These are phyloP conservation scores for Hylaea fasciaria DNA, from an alignment of 2,888 invertebrate genomes.

Conservation along the genomic window DNA sequence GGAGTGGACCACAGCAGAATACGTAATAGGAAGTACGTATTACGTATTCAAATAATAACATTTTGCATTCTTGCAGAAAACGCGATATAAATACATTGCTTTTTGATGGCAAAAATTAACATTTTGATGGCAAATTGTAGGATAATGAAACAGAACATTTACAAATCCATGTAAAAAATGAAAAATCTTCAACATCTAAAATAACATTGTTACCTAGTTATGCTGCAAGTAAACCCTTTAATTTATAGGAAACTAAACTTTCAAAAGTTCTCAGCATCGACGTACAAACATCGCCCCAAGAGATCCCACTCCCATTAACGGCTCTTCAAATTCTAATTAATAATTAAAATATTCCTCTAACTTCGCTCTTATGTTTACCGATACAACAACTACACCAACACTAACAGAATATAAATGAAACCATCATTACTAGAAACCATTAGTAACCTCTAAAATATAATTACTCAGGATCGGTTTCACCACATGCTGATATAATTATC, in stretches of 20 bases:
- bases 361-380: slow-evolving; percentile 19
- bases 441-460: slow-evolving; percentile 21
- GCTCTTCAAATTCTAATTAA: slow-evolving; percentile 27
- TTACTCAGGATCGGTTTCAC: slow-evolving; percentile 9
- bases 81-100: slow-evolving; percentile 52
- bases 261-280: slow-evolving; percentile 5
- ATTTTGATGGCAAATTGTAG: too few species aligned
- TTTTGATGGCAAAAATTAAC: slow-evolving; percentile 50
- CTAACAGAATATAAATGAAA: slow-evolving; percentile 12
- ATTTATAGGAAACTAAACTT: background rate
- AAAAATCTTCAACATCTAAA: too few species aligned
- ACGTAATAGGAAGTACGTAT: slow-evolving; percentile 40
- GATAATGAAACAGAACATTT: too few species aligned
- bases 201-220: too few species aligned
- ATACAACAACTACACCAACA: slow-evolving; percentile 6
- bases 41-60: slow-evolving; percentile 58
- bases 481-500: background rate
- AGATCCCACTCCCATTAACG: slow-evolving; percentile 21
- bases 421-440: slow-evolving; percentile 10
- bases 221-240: background rate
- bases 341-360: slow-evolving; percentile 20
- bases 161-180: too few species aligned
- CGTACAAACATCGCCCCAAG: background rate
- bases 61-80: slow-evolving; percentile 48
- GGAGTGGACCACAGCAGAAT: slow-evolving; percentile 29